Base-by-base conservation (phyloP, 1,140 invertebrate species). In the Procambarus virginalis region DNA sequence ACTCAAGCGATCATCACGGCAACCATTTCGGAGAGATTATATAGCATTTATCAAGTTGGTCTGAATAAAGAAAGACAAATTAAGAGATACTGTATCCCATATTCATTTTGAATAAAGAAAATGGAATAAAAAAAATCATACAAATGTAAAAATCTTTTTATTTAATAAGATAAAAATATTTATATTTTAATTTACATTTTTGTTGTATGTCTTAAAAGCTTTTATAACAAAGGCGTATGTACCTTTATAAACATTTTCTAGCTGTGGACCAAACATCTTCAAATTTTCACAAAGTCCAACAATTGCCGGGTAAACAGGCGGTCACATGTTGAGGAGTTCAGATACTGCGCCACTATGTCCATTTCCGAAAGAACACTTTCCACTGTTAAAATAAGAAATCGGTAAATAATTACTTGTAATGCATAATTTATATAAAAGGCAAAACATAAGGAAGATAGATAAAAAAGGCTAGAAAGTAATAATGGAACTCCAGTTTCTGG, bases 11-110 rank as follows among this genome's bases (percentile, higher is more conserved):
- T 97, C 96, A 80, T 94, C 94, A 94, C 97, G 96, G 92, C 96
- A 97, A 93, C 96, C 97, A 95, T 98, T 97, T 92, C 97, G 96
- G 93, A 98, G 97, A 92, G 96, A 95, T 92, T 92, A 97, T 96
- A 94, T 98, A 98, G 87, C 95, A 96, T 93, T 95, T 94, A 91
- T 96, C 96, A 22, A 97, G 93, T 92, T 96, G 95, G 93, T 96
- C 96, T 95, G 91, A 82, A 6, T 34, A 73, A 8, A n/a, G 91
- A 73, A 55, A 34, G 10, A 48, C n/a, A 20, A 3, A 64, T 17
- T 8, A 55, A 55, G 51, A 34, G 34, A 34, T 34, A 34, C 34
- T 34, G 34, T 34, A 34, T 34, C 34, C 34, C 34, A 34, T 34
- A 34, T 34, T 34, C 1, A 34, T 55, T 55, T 55, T 10, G 51